phyloP scores from a whole-genome alignment of 2,888 invertebrate species.

The Branchellion lobata region DNA sequence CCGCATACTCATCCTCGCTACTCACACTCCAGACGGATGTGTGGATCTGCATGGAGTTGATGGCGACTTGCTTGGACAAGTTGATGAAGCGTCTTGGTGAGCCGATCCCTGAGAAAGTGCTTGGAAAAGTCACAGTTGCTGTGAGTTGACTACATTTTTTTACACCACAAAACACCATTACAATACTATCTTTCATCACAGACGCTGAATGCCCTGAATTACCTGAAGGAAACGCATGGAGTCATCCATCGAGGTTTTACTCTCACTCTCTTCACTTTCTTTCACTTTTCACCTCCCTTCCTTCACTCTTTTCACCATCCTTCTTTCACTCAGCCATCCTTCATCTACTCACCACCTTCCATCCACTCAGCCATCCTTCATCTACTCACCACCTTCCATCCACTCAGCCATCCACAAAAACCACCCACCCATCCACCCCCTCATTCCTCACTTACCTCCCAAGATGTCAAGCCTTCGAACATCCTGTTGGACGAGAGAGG shows the following conservation, averaged over 20 bases:
- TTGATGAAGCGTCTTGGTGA: slow-evolving; percentile 75
- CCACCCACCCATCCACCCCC: too few species aligned
- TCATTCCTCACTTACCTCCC: neutral
- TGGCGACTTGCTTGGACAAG: slow-evolving; percentile 98
- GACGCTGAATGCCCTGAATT: slow-evolving; percentile 80
- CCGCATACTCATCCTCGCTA: too few species aligned
- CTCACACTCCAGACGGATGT: slow-evolving; percentile 80
- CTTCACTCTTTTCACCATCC: too few species aligned
- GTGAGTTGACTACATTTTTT: slow-evolving; percentile 66
- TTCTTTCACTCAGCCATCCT: too few species aligned
- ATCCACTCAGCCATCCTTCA: too few species aligned
- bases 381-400: too few species aligned
- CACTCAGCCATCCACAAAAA: too few species aligned
- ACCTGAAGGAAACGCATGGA: slow-evolving; percentile 92
- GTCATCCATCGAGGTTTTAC: slow-evolving; percentile 87
- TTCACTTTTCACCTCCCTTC: too few species aligned
- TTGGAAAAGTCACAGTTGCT: slow-evolving; percentile 94
- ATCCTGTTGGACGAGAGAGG: slow-evolving; percentile 92
- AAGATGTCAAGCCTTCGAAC: slow-evolving; percentile 96
- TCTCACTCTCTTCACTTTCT: too few species aligned
- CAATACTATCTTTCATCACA: slow-evolving; percentile 51
- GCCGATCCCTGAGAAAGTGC: slow-evolving; percentile 90
- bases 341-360: too few species aligned
- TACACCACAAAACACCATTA: neutral
- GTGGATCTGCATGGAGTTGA: slow-evolving; percentile 99